Evolutionary conservation across 2,888 invertebrate genomes (phyloP).

Genomic region (Tenthredo livida): DNA sequence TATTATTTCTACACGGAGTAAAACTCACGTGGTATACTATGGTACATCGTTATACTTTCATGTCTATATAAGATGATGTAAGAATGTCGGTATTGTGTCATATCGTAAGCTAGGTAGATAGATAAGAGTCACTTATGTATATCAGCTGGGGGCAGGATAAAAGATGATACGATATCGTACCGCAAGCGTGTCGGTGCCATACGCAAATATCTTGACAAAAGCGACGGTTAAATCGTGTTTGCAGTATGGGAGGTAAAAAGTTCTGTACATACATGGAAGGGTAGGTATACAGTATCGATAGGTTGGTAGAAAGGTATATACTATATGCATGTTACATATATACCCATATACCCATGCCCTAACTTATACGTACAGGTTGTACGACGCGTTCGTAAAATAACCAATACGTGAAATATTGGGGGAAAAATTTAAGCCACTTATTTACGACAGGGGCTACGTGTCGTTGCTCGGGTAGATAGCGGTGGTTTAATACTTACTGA

Average conservation of each 20-base stretch:
- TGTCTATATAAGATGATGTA: neutral
- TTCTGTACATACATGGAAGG: constrained; percentile 19
- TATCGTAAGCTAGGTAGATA: constrained; percentile 6
- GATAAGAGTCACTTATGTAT: constrained; percentile 34
- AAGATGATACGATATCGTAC: constrained; percentile 4
- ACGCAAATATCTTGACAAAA: constrained; percentile 16
- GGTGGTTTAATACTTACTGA: constrained; percentile 15
- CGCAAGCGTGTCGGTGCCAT: neutral
- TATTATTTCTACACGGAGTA: neutral
- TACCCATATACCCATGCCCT: neutral
- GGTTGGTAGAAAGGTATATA: neutral
- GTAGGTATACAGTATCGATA: neutral
- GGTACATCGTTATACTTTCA: neutral
- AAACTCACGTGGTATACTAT: neutral
- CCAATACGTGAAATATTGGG: constrained; percentile 40
- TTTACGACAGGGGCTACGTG: constrained; percentile 25
- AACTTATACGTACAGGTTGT: neutral
- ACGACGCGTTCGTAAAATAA: constrained; percentile 31
- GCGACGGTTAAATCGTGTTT: constrained; percentile 35
- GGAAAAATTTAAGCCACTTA: constrained; percentile 32
- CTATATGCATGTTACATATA: neutral
- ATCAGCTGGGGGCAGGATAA: constrained; percentile 18
- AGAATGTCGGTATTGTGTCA: constrained; percentile 25
- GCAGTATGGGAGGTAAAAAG: constrained; percentile 6
- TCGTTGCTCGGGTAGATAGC: constrained; percentile 32